Conservation (phyloP, 53 echinoderm and acorn worm genomes). For the Arbacia lixula region DNA sequence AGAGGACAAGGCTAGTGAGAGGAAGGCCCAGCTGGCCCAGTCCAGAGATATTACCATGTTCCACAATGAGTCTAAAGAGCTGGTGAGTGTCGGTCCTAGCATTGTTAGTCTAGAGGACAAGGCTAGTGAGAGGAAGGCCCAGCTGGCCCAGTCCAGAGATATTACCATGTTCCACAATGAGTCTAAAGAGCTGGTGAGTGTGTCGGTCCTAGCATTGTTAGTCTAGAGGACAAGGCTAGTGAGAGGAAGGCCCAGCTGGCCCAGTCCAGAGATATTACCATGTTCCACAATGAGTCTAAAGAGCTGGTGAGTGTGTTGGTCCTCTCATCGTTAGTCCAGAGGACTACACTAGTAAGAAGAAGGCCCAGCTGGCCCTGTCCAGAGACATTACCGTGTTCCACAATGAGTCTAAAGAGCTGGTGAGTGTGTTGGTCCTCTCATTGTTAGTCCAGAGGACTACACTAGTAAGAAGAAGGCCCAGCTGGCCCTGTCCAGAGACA, state of each 20-base stretch:
- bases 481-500: slow-evolving; percentile 71
- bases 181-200: slow-evolving; percentile 80
- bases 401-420: slow-evolving; percentile 71
- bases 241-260: not conserved
- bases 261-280: not conserved
- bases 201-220: no score
- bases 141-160: slow-evolving; percentile 84
- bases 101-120: slow-evolving; percentile 74
- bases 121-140: slow-evolving; percentile 74
- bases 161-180: slow-evolving; percentile 82
- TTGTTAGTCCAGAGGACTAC: no score
- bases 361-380: slow-evolving; percentile 70
- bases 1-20: slow-evolving; percentile 75
- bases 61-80: slow-evolving; percentile 78
- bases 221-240: no score
- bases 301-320: not conserved
- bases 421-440: slow-evolving; percentile 48
- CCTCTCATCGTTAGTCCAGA: no score
- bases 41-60: slow-evolving; percentile 84
- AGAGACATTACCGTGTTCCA: slow-evolving; percentile 76
- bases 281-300: not conserved
- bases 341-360: no score
- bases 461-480: no score
- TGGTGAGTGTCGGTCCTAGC: slow-evolving; percentile 67
- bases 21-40: slow-evolving; percentile 81